phyloP scores from a whole-genome alignment of 2,113 vertebrate species.

The Ranitomeya variabilis region DNA sequence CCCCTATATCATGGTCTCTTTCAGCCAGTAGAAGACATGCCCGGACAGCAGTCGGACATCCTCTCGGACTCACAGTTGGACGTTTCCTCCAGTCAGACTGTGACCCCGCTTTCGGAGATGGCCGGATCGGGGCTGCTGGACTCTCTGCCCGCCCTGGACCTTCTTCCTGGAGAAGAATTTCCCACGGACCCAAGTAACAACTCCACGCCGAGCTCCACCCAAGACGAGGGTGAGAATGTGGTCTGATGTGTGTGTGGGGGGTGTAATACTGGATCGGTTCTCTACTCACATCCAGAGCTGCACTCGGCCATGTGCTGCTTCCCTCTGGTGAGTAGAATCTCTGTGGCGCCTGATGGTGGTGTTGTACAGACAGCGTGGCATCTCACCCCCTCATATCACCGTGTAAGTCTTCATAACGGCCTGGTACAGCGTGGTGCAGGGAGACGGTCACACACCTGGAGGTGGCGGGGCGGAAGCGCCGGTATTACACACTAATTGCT shows the following conservation, averaged over 20 bases:
- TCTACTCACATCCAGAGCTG: not conserved
- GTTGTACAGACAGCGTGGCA: not conserved
- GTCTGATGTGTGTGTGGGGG: no score
- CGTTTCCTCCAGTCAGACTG: slow-evolving; percentile 73
- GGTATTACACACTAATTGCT: not conserved
- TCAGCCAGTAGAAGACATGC: slow-evolving; percentile 77
- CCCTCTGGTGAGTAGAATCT: no score
- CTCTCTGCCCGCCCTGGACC: slow-evolving; percentile 79
- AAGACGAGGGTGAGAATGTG: slow-evolving; percentile 79
- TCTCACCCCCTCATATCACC: not conserved
- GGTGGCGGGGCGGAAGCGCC: not conserved
- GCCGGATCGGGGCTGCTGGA: slow-evolving; percentile 62
- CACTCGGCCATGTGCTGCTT: not conserved
- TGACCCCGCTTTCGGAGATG: slow-evolving; percentile 67
- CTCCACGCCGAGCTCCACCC: slow-evolving; percentile 84
- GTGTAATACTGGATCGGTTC: not conserved
- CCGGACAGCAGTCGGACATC: slow-evolving; percentile 66
- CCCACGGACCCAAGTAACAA: slow-evolving; percentile 89
- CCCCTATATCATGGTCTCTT: not conserved
- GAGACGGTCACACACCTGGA: not conserved
- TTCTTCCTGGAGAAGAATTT: slow-evolving; percentile 82
- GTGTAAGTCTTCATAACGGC: not conserved
- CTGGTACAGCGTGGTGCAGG: not conserved
- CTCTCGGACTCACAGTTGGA: slow-evolving; percentile 71
- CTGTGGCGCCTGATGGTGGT: not conserved